Conservation (phyloP, 2,113 vertebrate species). For the Callipepla californica region DNA sequence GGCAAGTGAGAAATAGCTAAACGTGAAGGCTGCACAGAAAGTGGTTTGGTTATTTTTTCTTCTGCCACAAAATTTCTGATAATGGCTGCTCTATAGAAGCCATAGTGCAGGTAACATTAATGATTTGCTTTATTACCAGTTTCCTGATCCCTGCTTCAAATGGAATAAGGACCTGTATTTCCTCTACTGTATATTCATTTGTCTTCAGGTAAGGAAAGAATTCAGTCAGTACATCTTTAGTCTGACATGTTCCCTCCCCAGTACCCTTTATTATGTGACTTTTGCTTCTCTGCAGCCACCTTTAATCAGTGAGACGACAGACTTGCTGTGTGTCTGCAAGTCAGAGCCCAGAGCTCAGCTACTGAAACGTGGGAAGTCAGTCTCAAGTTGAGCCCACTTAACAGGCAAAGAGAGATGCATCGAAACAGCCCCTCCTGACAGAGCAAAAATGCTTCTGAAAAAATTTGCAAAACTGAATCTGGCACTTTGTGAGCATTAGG, state of each 20-base stretch:
- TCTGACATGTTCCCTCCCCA: neutral
- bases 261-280: neutral
- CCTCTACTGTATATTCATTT: conserved; percentile 1
- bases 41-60: neutral
- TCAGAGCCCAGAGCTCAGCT: neutral
- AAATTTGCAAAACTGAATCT: neutral
- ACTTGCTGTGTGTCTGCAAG: neutral
- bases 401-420: neutral
- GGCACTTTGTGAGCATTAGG: neutral
- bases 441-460: neutral
- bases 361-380: neutral
- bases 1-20: neutral
- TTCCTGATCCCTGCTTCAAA: neutral
- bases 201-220: neutral
- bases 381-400: neutral
- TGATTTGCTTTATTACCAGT: neutral
- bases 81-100: neutral
- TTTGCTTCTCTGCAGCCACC: neutral
- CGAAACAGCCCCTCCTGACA: neutral
- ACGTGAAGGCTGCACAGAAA: neutral
- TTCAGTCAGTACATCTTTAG: neutral
- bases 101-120: neutral
- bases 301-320: neutral
- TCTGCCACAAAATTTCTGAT: neutral
- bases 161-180: neutral